Base-by-base conservation (phyloP, 2,888 invertebrate species). In the Agonopterix arenella region DNA sequence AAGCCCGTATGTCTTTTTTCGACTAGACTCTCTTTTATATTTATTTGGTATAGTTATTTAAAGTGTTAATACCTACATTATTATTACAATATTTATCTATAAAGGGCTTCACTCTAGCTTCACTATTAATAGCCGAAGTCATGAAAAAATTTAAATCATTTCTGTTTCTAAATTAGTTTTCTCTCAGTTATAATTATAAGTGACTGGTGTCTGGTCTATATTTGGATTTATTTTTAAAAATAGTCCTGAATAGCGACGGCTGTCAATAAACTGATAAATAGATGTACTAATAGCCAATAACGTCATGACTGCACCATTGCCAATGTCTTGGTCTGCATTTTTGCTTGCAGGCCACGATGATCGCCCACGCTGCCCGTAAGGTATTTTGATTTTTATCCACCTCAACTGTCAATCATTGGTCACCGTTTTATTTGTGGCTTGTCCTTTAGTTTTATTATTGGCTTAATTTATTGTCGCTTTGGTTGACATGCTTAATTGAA, bases 351-450 rank as follows among this genome's bases (percentile, higher is more conserved):
- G 63, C 57, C 52, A 56, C 60, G 56, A 57, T 52, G 55, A 53
- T 82, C 83, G 54, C 83, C 83, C 76, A 84, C 83, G 78, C 79
- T 56, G 61, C 54, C 52, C 48, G 57, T 62, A 58, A 70, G 72
- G 70, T 78, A 80, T 76, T 75, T 53, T 55, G 57, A 57, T 54
- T 59, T 60, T 62, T 64, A 58, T 51, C 58, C 58, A 59, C 55
- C 56, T 40, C 55, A 58, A 58, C 60, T 60, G 64, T 70, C 68
- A 68, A 47, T 54, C 56, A 54, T 13, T 44, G 36, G 28, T 51
- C 49, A 47, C 38, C 38, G 53, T 55, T 69, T 63, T 78, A 76
- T 75, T 70, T 70, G 52, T 55, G 56, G 56, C 50, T 47, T 47
- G 58, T 61, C 67, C 67, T 70, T 67, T 65, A 66, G 28, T 28